These are phyloP conservation scores for Tenthredo scrophulariae DNA, from an alignment of 2,888 invertebrate genomes.

Conservation along the genomic window DNA sequence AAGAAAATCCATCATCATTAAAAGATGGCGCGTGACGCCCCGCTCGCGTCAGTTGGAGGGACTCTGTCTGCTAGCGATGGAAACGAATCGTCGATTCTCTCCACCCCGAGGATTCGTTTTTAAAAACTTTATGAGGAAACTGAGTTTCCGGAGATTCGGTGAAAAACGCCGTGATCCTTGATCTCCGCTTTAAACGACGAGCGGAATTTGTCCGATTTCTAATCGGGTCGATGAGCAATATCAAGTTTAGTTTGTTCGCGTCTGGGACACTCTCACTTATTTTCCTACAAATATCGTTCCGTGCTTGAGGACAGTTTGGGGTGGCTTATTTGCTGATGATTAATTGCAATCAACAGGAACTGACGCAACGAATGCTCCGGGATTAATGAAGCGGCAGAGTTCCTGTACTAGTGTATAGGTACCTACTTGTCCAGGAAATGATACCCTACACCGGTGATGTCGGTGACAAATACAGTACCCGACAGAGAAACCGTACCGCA, in stretches of 20 bases:
- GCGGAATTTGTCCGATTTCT: background rate
- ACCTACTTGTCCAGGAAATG: constrained; percentile 53
- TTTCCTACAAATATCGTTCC: background rate
- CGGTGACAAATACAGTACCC: constrained; percentile 52
- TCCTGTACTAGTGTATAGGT: background rate
- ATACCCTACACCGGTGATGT: constrained; percentile 53
- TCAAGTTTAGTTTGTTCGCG: constrained; percentile 30
- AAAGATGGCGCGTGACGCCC: constrained; percentile 56
- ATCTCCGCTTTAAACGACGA: background rate
- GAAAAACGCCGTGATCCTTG: background rate
- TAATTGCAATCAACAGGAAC: constrained; percentile 56
- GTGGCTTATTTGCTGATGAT: constrained; percentile 53
- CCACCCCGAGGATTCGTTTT: background rate
- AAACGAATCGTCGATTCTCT: background rate
- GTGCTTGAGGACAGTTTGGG: constrained; percentile 24
- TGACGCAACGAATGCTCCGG: constrained; percentile 55
- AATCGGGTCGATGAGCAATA: background rate
- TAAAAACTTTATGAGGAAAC: background rate
- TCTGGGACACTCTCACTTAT: background rate
- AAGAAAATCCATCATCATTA: constrained; percentile 56
- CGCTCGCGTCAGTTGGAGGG: constrained; percentile 18
- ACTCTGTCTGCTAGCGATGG: constrained; percentile 35
- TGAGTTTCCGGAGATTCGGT: background rate
- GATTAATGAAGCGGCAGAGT: constrained; percentile 52
- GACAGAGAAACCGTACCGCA: background rate